Conservation (phyloP, 2,113 vertebrate species). For the Varanus salvator region DNA sequence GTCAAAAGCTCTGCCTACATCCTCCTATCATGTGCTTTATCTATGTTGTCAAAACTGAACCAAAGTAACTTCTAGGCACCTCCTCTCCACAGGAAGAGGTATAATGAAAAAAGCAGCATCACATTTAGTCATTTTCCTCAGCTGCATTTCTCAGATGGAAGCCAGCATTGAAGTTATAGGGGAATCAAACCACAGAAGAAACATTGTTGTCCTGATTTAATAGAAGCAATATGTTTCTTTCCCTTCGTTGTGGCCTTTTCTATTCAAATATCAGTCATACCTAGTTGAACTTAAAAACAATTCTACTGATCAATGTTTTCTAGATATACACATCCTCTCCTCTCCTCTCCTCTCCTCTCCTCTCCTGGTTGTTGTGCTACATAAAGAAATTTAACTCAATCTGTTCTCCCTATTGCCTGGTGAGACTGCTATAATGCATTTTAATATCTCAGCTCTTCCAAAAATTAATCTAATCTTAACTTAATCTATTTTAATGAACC, state of each 20-base stretch:
- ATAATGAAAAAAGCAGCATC: neutral
- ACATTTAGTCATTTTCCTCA: neutral
- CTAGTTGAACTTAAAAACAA: slow-evolving; percentile 2
- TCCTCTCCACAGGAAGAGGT: neutral
- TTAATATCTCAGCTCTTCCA: slow-evolving; percentile 43
- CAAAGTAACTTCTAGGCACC: neutral
- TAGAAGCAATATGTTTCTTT: neutral
- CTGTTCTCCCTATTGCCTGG: slow-evolving; percentile 13
- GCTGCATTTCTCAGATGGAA: neutral
- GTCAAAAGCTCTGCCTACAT: neutral
- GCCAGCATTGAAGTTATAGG: neutral
- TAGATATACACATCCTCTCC: neutral
- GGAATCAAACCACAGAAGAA: neutral
- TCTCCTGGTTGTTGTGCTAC: neutral
- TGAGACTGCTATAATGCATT: slow-evolving; percentile 43
- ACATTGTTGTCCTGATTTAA: neutral
- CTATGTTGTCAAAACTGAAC: neutral
- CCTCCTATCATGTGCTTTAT: neutral
- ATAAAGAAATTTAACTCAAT: neutral
- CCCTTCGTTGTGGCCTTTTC: accelerated
- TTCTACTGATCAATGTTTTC: neutral
- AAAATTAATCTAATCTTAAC: slow-evolving; percentile 57
- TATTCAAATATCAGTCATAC: neutral
- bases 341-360: neutral
- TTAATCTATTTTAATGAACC: slow-evolving; percentile 58